Conservation (phyloP, 2,888 invertebrate species). For the Drosophila fungiperda region DNA sequence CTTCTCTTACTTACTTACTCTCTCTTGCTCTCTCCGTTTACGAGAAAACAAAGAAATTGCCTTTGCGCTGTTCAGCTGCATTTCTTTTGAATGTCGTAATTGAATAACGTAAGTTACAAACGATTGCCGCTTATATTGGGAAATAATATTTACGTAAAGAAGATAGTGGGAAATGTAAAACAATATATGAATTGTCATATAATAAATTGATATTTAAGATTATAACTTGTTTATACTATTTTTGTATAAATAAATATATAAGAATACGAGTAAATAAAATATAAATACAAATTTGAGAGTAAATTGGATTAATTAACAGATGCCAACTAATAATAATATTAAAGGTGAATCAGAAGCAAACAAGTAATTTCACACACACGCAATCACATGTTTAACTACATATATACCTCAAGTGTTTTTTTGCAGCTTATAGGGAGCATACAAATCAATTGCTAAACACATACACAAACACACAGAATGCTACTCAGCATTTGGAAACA, state of each 20-base stretch:
- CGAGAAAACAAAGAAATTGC: slow-evolving; percentile 41
- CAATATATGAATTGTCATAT: neutral
- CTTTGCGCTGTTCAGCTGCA: slow-evolving; percentile 32
- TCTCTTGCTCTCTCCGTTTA: slow-evolving; percentile 4
- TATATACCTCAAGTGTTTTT: neutral
- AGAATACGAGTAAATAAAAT: too few relatives aligned
- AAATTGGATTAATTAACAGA: neutral
- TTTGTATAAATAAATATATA: neutral
- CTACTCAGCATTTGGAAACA: neutral
- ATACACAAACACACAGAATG: slow-evolving; percentile 4
- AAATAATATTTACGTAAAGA: neutral
- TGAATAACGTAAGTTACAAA: slow-evolving; percentile 24
- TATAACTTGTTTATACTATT: neutral
- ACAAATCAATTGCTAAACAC: neutral
- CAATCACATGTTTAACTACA: neutral
- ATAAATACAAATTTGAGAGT: neutral
- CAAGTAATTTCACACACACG: neutral
- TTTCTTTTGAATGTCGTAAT: slow-evolving; percentile 36
- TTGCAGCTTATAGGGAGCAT: neutral
- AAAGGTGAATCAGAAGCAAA: neutral
- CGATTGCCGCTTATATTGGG: neutral
- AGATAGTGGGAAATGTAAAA: neutral
- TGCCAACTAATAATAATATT: neutral
- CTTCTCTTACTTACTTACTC: slow-evolving; percentile 34
- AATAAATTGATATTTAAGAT: neutral